phyloP scores from a whole-genome alignment of 2,888 invertebrate species.

The Yponomeuta cagnagella region DNA sequence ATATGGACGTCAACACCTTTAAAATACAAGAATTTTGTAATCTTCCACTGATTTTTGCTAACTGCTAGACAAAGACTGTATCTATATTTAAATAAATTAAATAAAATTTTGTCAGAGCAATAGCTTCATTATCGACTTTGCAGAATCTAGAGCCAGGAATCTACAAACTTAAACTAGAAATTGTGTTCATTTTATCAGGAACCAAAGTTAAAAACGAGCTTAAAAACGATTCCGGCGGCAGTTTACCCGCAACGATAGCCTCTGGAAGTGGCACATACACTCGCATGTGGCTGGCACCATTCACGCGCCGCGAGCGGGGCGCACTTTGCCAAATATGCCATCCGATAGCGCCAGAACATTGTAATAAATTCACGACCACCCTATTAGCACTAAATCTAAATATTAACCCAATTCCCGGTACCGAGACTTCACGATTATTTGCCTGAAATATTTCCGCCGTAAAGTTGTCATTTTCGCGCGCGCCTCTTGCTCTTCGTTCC shows the following conservation, averaged over 20 bases:
- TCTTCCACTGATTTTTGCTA: too few relatives aligned
- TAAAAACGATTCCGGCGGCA: conserved; percentile 18
- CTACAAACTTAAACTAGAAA: not conserved
- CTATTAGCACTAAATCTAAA: conserved; percentile 76
- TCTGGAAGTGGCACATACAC: conserved; percentile 44
- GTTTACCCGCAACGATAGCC: conserved; percentile 32
- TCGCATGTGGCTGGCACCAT: conserved; percentile 45
- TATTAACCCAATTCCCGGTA: conserved; percentile 72
- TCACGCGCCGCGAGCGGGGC: conserved; percentile 37
- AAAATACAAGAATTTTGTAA: too few relatives aligned
- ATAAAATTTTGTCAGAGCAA: too few relatives aligned
- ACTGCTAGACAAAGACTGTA: too few relatives aligned
- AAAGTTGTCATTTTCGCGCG: conserved; percentile 5
- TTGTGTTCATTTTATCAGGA: conserved; percentile 29
- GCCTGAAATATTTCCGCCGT: conserved; percentile 41
- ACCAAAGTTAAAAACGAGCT: conserved; percentile 52
- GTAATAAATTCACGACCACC: conserved; percentile 69
- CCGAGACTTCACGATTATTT: conserved; percentile 60
- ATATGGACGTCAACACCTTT: too few relatives aligned
- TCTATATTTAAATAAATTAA: too few relatives aligned
- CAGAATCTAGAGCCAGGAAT: not conserved
- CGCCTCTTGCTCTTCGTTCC: conserved; percentile 3
- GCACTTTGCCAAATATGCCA: conserved; percentile 69
- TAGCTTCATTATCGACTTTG: too few relatives aligned
- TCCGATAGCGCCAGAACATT: conserved; percentile 71